Base-by-base conservation (phyloP, 2,888 invertebrate species). In the Barypeithes pellucidus region DNA sequence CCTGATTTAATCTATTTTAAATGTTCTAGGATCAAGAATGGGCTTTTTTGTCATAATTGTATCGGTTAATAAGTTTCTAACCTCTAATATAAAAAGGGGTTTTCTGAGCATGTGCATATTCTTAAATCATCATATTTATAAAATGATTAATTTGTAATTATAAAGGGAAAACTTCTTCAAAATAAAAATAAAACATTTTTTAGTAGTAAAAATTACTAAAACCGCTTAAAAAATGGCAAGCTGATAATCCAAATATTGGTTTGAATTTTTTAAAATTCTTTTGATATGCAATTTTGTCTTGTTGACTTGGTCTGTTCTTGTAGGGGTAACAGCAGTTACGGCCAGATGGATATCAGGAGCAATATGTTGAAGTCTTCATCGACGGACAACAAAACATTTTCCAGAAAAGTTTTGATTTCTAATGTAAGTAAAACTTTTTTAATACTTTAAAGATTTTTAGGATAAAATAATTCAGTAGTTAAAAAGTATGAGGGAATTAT, bases 361-460 rank as follows among this genome's bases (percentile, higher is more conserved):
- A 71, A 54, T 24, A 62, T 75, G 71, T 41, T 67, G 67, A 62
- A 67, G 11, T n/a, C 50, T 1, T 24, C 12, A 3, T 29, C 12
- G 14, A 12, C 22, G 4, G 67, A 71, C 9, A 69, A 39, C 47
- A 74, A 77, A 29, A 20, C 70, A 36, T 80, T 76, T 71, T 82
- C 83, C 8, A 81, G 82, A 69, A 84, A 85, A 76, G 80, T 85
- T 61, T 74, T 85, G 29, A 81, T 85, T 65, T 79, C 81, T 20
- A 85, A 85, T 76, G 85, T 85, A 83, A 85, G 85, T 84, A 77
- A 11, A 33, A 20, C 22, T n/a, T 18, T 9, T 3, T 14, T 24
- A 24, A 12, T 33, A 33, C 33, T 33, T 33, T 8, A 20, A 20
- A 50, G n/a, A n/a, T n/a, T n/a, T n/a, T n/a, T n/a, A n/a, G n/a